These are phyloP conservation scores for Entomobrya multifasciata DNA, from an alignment of 2,888 invertebrate genomes.

Conservation along the genomic window DNA sequence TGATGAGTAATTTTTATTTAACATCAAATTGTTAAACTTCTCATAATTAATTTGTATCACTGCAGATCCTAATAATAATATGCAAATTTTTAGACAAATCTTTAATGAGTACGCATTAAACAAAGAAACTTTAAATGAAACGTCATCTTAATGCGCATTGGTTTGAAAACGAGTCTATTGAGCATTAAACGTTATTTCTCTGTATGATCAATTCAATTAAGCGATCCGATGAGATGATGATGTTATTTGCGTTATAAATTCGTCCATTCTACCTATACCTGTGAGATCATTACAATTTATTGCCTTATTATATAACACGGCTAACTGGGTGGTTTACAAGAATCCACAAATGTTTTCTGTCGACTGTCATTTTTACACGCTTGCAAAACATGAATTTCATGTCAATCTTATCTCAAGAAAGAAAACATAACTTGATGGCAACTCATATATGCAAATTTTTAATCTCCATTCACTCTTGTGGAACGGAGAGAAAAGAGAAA, in stretches of 20 bases:
- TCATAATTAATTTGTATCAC: no score
- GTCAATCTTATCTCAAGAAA: constrained; percentile 4
- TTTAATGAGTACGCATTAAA: background rate
- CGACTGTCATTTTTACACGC: constrained; percentile 50
- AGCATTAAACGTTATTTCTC: no score
- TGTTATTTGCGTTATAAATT: background rate
- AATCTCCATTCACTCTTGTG: constrained; percentile 4
- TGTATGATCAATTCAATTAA: no score
- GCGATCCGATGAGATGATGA: background rate
- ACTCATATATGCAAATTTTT: background rate
- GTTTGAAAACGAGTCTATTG: no score
- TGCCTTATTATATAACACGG: constrained; percentile 56
- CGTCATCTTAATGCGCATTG: no score
- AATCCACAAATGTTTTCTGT: constrained; percentile 52
- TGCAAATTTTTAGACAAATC: background rate
- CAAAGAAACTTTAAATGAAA: no score
- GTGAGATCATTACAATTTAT: constrained; percentile 59
- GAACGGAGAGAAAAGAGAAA: constrained; percentile 18
- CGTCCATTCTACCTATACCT: background rate
- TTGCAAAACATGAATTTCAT: background rate
- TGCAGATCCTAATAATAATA: no score
- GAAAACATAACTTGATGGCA: background rate
- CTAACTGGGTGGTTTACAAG: constrained; percentile 65
- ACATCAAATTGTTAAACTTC: no score
- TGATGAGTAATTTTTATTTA: no score